A percentile compares a stretch with the other conserved stretches of the same genome.
phyloP scores from a whole-genome alignment of 2,888 invertebrate genomes.

The Eucera pruinosa region DNA sequence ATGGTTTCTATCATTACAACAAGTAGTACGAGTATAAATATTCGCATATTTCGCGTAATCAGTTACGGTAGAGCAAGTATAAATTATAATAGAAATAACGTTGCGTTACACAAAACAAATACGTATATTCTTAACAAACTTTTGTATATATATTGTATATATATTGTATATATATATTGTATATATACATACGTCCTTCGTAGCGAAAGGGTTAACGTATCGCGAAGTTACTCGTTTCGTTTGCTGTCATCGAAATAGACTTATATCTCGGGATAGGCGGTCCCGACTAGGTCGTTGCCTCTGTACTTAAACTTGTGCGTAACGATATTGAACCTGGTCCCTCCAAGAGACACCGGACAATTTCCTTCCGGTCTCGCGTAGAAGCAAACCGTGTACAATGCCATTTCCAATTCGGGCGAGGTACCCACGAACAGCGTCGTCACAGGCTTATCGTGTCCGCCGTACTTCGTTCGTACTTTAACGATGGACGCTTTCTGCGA shows the following conservation, averaged over 20 bases:
- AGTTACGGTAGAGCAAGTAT: no score
- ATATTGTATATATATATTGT: no score
- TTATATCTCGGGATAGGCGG: slow-evolving; percentile 92
- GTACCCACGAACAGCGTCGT: slow-evolving; percentile 92
- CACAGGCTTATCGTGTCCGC: slow-evolving; percentile 90
- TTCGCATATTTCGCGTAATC: no score
- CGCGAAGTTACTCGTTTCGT: not conserved
- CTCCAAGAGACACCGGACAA: slow-evolving; percentile 90
- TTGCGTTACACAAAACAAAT: no score
- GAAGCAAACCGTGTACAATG: slow-evolving; percentile 95
- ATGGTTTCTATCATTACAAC: no score
- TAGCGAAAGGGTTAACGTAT: not conserved
- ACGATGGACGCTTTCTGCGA: slow-evolving; percentile 91
- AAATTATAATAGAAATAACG: no score
- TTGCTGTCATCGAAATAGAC: not conserved
- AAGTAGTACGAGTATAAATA: no score
- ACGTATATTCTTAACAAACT: no score
- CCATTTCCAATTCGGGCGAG: slow-evolving; percentile 96
- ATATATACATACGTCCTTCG: no score
- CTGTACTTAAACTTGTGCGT: slow-evolving; percentile 91
- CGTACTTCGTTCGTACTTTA: slow-evolving; percentile 90
- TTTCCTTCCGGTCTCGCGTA: slow-evolving; percentile 89
- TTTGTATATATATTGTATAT: no score
- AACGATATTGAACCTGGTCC: slow-evolving; percentile 89
- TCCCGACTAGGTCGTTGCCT: slow-evolving; percentile 92